These are phyloP conservation scores for Prunella himalayana DNA, from an alignment of 2,113 vertebrate genomes.

Conservation along the genomic window DNA sequence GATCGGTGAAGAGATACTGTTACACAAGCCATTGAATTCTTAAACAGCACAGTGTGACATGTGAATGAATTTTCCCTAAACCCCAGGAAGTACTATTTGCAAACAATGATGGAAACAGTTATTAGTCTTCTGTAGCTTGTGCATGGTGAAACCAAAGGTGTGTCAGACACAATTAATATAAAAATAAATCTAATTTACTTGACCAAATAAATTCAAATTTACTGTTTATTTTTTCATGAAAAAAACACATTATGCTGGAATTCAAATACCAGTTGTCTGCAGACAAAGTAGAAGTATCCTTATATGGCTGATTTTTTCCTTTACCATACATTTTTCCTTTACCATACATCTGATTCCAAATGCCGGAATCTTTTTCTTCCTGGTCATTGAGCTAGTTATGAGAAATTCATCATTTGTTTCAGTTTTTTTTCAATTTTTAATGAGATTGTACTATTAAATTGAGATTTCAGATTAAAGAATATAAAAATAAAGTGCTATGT, in stretches of 20 bases:
- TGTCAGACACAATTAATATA: background rate
- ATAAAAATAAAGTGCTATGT: background rate
- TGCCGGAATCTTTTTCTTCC: background rate
- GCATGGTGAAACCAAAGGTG: background rate
- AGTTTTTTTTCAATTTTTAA: background rate
- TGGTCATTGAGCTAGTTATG: background rate
- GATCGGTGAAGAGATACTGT: background rate
- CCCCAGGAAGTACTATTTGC: background rate
- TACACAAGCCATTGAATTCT: background rate
- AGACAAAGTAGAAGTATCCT: background rate
- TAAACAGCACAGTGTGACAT: background rate
- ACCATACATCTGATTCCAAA: background rate
- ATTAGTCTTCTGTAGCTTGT: background rate
- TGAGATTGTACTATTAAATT: background rate
- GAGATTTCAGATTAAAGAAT: background rate
- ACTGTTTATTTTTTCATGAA: background rate
- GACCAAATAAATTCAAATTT: background rate
- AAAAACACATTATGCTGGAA: background rate
- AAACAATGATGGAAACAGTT: background rate
- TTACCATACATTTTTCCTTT: background rate
- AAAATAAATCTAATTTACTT: background rate
- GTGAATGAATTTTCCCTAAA: background rate
- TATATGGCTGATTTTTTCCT: background rate
- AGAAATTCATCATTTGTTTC: background rate
- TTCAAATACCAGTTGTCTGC: background rate